Evolutionary conservation across 2,797 vertebrate genomes (phyloP), one percentile per base, ranked within the genome.

Genomic region (Hafferia zeledoni): DNA sequence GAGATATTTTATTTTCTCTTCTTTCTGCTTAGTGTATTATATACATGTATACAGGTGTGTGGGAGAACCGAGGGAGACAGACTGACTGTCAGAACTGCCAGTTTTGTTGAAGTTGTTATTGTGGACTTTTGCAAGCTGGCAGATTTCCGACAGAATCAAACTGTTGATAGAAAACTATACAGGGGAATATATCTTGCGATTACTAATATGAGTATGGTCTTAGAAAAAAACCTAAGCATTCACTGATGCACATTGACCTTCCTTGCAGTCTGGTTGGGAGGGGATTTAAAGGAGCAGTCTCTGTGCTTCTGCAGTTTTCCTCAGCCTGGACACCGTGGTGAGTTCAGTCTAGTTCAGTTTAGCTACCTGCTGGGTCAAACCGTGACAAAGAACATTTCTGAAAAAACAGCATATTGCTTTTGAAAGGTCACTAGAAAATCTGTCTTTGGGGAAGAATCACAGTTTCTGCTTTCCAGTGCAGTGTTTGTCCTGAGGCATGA

Each of bases 31-130:
- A 33, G 4, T 72, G 28, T 87, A 10, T 65, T 78, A 52, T 90
- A 88, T 20, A 86, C 69, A 88, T 55, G 52, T 55, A 37, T 49
- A 83, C 41, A 93, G 47, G 65, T 89, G 60, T 74, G 87, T 61
- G 76, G 72, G 84, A 86, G 82, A 94, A 55, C 37, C 50, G 41
- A 79, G 30, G 20, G 65, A 94, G 82, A 72, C 65, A 86, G 72
- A 52, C 75, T 74, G 64, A 19, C 57, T 93, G 93, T 85, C 84
- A 93, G 61, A 87, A 65, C 61, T 85, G 57, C 28, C 2, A 3
- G 39, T 92, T 96, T 80, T 85, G 65, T 91, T 72, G 78, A 84
- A 85, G 57, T 64, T 87, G 18, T 68, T 87, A 55, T 30, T 83
- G 72, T 68, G 47, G 65, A 69, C 68, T 85, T 93, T 7, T 83